Base-by-base conservation (phyloP, 2,888 invertebrate species). In the Metalampra italica region DNA sequence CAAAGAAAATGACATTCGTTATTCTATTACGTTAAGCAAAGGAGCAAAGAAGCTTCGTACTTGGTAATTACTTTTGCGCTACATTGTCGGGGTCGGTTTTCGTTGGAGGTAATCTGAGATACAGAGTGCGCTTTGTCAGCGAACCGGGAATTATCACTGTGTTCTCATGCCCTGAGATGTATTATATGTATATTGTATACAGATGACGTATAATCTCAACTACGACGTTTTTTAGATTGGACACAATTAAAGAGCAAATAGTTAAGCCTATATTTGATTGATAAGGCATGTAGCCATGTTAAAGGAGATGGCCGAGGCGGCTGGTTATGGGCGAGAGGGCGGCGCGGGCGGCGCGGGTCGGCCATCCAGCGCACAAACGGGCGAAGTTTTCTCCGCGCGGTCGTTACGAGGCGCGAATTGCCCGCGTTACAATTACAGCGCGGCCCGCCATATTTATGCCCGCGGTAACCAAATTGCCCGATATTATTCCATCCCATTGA, bases 401-500 rank as follows among this genome's bases (percentile, higher is more conserved):
- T 84, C 89, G 87, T 89, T 87, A 87, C 82, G 84, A 86, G 86
- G 88, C 89, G 89, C 79, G 88, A 89, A 89, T 82, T 80, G 79
- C 83, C 79, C 68, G 82, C 86, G 87, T 86, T 84, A 89, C 89
- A 88, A 89, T 89, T 89, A 89, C 88, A 80, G 70, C 78, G 82
- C 80, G 78, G 83, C 82, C 80, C 79, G 80, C 85, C 82, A 88
- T 89, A 89, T 89, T 89, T 89, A 89, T 89, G 85, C 82, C 74
- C 69, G 89, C 86, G 89, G 89, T 89, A 89, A 89, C 89, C 84
- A 89, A 89, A 89, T 89, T 89, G 89, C 89, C 84, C 84, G 86
- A 88, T 88, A 89, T 89, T 89, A 89, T 89, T 89, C 89, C 88
- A 82, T 87, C 87, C 89, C 89, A 89, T 89, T 89, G 89, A 89